Evolutionary conservation across 2,888 invertebrate species (phyloP), one percentile per base, ranked within the genome.

Genomic region (Apodemia zela): DNA sequence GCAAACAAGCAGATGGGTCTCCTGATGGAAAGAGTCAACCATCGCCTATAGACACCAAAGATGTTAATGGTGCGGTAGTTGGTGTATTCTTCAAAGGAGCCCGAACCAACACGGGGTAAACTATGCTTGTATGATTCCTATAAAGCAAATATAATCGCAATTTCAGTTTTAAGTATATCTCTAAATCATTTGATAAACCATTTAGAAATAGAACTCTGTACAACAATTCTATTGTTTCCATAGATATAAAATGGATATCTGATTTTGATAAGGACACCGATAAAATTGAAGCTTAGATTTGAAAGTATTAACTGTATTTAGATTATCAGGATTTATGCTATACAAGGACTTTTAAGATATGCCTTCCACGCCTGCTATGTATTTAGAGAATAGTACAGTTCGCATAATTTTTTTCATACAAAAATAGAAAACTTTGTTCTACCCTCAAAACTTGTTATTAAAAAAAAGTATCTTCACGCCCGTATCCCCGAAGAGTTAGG

Each of bases 121-220:
- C 42, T 42, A 42, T 15, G 15, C 15, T 5, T 15, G 42, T 42
- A 15, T 42, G 15, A 11, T 51, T 13, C 21, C 54, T 54, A 54
- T 54, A 54, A 54, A 54, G 54, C 25, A 54, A 54, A 18, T 25
- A 21, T 25, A 54, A 54, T 54, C 25, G 10, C 25, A 6, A 54
- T 21, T 54, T 18, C 1, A 51, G 18, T 10, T 21, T 51, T 25
- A 54, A 54, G 51, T 54, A 25, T 54, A 15, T 25, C 54, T 54
- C 25, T 54, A 62, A 58, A 62, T 62, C 62, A 58, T 59, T 62
- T 62, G 58, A 62, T 62, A 62, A 59, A 58, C 62, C 62, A 21
- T 54, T 54, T 54, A 21, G 54, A 54, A 54, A 54, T 62, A 59
- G 59, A 62, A 33, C 59, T 51, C 33, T 15, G 21, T 21, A 54